Conservation (phyloP, 2,888 invertebrate species). For the Crioceris asparagi region DNA sequence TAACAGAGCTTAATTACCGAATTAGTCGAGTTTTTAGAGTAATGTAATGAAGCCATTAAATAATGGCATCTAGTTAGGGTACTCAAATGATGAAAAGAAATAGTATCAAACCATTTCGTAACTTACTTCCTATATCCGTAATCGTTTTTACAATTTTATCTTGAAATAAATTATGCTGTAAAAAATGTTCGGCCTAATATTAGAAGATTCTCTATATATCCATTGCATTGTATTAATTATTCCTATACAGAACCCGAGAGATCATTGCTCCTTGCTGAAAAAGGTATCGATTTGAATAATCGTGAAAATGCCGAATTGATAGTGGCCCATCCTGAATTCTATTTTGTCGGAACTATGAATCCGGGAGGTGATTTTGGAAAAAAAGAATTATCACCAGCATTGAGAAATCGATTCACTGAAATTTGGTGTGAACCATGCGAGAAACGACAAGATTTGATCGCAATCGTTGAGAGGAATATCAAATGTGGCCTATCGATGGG, state of each 20-base stretch:
- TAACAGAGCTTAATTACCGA: too few relatives aligned
- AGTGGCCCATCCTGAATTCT: conserved; percentile 62
- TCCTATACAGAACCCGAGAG: conserved; percentile 93
- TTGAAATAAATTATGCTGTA: too few relatives aligned
- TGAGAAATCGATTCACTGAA: conserved; percentile 96
- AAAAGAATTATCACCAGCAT: conserved; percentile 94
- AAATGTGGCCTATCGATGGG: conserved; percentile 42
- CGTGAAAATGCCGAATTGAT: conserved; percentile 45
- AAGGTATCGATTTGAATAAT: conserved; percentile 54
- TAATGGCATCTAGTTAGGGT: too few relatives aligned
- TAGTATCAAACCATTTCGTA: too few relatives aligned
- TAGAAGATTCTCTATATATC: conserved; percentile 3
- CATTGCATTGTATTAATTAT: conserved; percentile 16
- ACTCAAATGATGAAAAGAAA: too few relatives aligned
- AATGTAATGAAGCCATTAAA: too few relatives aligned
- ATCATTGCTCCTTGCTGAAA: conserved; percentile 82
- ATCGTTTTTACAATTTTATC: too few relatives aligned
- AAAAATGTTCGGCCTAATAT: too few relatives aligned
- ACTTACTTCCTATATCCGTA: neutral
- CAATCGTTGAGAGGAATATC: conserved; percentile 75
- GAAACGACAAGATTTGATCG: conserved; percentile 59
- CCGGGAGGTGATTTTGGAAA: conserved; percentile 99
- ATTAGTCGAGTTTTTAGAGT: too few relatives aligned
- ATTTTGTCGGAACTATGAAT: conserved; percentile 97
- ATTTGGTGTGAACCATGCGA: conserved; percentile 89